Base-by-base conservation (phyloP, 2,797 vertebrate species). In the Vultur gryphus region DNA sequence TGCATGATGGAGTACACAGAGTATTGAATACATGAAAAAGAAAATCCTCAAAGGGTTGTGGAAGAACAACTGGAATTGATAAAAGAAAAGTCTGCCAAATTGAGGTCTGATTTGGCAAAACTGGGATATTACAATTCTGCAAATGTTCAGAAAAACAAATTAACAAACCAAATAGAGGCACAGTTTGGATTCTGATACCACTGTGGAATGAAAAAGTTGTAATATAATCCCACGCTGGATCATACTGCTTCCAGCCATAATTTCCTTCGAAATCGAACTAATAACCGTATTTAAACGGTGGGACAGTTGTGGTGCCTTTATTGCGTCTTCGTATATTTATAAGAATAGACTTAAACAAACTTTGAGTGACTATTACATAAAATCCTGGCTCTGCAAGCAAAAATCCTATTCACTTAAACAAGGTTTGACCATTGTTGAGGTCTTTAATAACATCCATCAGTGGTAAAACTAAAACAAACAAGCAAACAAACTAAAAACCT, bases 111-210 rank as follows among this genome's bases (percentile, higher is more conserved):
- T 90, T 95, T 97, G 96, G 93, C 97, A 91, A 83, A 89, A 85
- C n/a, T 41, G 71, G 54, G 78, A 35, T 70, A 78, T 89, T 96
- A 92, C 46, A 81, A 31, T 75, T 71, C 84, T 95, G 90, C 80
- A 94, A 97, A 94, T 81, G 92, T 95, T 96, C 89, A 95, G 80
- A 96, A 96, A 94, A 97, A 92, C 95, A 97, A 91, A 96, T 92
- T 95, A 93, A 95, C 94, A 95, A 95, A 93, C 65, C 77, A 90
- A 93, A 91, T 77, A 95, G 78, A 95, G 52, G 71, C 64, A 91
- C 33, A 57, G 67, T 80, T 91, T 96, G 87, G 92, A 95, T 90
- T 90, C 93, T 76, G 67, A 94, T 94, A 93, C 51, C 57, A 57
- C 49, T 71, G 66, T 46, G 75, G 79, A 96, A 95, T 66, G 37